Percentiles rank a stretch among this genome's conserved stretches.
Evolutionary conservation across 2,113 vertebrate genomes (phyloP).

Genomic region (Proterorhinus semilunaris): DNA sequence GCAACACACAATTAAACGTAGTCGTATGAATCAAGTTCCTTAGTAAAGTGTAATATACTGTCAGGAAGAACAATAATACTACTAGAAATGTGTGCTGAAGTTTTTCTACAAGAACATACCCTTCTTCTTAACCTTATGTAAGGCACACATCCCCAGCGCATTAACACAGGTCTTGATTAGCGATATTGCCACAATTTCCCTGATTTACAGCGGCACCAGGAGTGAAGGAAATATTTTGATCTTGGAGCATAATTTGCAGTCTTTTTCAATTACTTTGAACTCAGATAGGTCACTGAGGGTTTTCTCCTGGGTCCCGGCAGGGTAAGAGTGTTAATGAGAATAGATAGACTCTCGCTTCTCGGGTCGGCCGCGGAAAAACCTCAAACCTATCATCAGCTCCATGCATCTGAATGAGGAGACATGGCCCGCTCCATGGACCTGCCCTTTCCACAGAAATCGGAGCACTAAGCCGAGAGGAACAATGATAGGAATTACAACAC

Average conservation of each 20-base stretch:
- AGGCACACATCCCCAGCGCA: slow-evolving; percentile 27
- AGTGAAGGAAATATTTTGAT: slow-evolving; percentile 28
- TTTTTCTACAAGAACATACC: not conserved
- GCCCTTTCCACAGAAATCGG: slow-evolving; percentile 12
- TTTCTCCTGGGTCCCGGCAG: slow-evolving; percentile 23
- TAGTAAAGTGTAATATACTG: too few species aligned
- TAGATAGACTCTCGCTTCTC: slow-evolving; percentile 33
- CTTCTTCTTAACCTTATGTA: not conserved
- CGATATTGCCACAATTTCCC: not conserved
- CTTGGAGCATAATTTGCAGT: slow-evolving; percentile 23
- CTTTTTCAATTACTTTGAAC: slow-evolving; percentile 40
- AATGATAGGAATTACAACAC: not conserved
- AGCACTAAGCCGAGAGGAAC: not conserved
- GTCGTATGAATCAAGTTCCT: too few species aligned
- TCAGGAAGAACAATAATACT: too few species aligned
- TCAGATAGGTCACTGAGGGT: slow-evolving; percentile 28
- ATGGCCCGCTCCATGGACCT: slow-evolving; percentile 33
- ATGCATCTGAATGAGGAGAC: slow-evolving; percentile 54
- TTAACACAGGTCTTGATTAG: slow-evolving; percentile 34
- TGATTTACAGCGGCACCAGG: not conserved
- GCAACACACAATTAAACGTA: too few species aligned
- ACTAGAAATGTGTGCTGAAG: not conserved
- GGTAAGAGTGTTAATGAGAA: slow-evolving; percentile 33
- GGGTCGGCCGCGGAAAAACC: slow-evolving; percentile 22
- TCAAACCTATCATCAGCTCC: slow-evolving; percentile 37